Percentiles rank a stretch among this genome's conserved stretches.
phyloP scores from a whole-genome alignment of 2,888 invertebrate species.

The Drosophila anomelani region DNA sequence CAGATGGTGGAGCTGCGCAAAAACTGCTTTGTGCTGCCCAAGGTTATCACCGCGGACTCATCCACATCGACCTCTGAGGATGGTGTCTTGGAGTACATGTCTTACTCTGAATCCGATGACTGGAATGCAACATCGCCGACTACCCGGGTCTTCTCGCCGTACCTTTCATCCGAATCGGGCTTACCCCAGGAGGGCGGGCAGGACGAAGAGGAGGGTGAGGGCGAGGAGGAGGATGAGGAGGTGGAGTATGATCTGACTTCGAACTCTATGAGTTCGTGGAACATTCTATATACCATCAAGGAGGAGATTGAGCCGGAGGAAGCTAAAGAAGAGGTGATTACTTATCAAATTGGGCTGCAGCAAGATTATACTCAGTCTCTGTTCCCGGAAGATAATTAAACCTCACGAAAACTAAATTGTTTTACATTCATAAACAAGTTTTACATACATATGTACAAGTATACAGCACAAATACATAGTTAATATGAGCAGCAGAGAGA shows the following conservation, averaged over 20 bases:
- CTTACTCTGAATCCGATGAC: conserved; percentile 6
- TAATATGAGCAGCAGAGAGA: not conserved
- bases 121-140: not conserved
- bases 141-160: not conserved
- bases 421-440: not conserved
- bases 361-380: not conserved
- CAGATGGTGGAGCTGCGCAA: conserved; percentile 69
- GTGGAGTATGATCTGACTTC: too few relatives aligned
- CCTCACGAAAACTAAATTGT: not conserved
- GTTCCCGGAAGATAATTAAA: not conserved
- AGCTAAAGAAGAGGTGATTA: not conserved
- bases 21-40: not conserved
- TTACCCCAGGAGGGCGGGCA: too few relatives aligned
- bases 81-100: conserved; percentile 62
- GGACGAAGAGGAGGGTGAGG: too few relatives aligned
- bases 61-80: conserved; percentile 44
- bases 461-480: not conserved
- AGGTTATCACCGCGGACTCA: not conserved
- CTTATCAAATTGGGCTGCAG: not conserved
- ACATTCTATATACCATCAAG: not conserved
- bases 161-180: not conserved
- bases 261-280: too few relatives aligned
- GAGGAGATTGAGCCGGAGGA: not conserved
- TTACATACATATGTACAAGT: not conserved
- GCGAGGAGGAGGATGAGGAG: too few relatives aligned